Evolutionary conservation across 2,888 invertebrate species (phyloP), one percentile per base, ranked within the genome.

Genomic region (Agrotis segetum): DNA sequence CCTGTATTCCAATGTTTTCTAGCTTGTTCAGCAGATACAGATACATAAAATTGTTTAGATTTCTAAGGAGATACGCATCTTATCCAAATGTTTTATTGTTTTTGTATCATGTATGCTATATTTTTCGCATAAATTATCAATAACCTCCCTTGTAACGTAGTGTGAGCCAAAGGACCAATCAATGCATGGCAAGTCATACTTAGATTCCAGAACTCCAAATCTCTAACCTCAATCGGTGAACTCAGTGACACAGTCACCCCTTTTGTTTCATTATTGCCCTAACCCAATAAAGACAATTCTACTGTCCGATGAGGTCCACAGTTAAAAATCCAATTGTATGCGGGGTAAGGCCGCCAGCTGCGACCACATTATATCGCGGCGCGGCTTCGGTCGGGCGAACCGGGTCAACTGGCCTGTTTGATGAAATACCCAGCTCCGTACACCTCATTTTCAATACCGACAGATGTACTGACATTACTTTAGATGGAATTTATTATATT

Each of bases 321-420:
- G 91, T 92, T 91, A 93, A 93, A 92, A 93, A 91, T 91, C 90
- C 91, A 91, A 93, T 93, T 90, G 91, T 89, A 90, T 87, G 88
- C 89, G 89, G 90, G 85, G 85, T 83, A 80, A 83, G 86, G 87
- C 71, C 87, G 86, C 84, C 92, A 90, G 91, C 91, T 90, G 91
- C 84, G 91, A 92, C 93, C 92, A 90, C 91, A 91, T 91, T 91
- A 90, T 92, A 92, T 91, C 86, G 87, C 82, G 84, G 84, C 88
- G 88, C 88, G 87, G 88, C 90, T 89, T 90, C 82, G 88, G 83
- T 83, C 85, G 82, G 77, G 82, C 82, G 83, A 90, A 88, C 81
- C 87, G 87, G 92, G 92, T 91, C 92, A 92, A 86, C 87, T 86
- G 86, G 85, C 83, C 78, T 73, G 85, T 86, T 90, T 93, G 92